Evolutionary conservation across 2,113 vertebrate genomes (phyloP), one percentile per base, ranked within the genome.

Genomic region (Megalops atlanticus): DNA sequence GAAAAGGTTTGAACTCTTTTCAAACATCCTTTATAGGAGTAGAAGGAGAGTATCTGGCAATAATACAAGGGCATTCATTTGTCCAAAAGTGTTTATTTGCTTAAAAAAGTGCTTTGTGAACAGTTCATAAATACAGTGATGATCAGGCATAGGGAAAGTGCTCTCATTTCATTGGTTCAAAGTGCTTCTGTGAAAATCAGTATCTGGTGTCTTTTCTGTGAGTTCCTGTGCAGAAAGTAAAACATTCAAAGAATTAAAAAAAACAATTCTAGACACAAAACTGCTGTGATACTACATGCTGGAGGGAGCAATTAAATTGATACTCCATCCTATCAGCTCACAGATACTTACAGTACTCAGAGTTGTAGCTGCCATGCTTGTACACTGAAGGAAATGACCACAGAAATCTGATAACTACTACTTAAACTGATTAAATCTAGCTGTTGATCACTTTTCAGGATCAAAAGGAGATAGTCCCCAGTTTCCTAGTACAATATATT

Each of bases 121-220:
- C 6, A 41, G 7, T 78, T 18, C 27, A 77, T 81, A 64, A 74
- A 71, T n/a, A n/a, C n/a, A 36, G 74, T 76, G 41, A 15, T 52
- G 7, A 49, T 49, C 11, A 36, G 21, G 16, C 0, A 74, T 64
- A 74, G 21, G 16, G 1, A 74, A 70, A 74, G 79, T 87, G 89
- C 0, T 4, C 43, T 77, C 40, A 52, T 69, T 86, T 68, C 73
- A 85, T 82, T 47, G 7, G 78, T 86, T 77, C 47, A 64, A 41
- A 24, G 92, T 93, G 92, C 81, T 86, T 81, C 70, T 40, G 90
- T 91, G 88, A 35, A 86, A 81, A 85, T 93, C 87, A 94, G 84
- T 87, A 92, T 88, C 91, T 78, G 27, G 93, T 89, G 87, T 91
- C 91, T 89, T 88, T 91, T 85, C 89, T 91, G 78, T 40, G 71